Conservation (phyloP, 2,888 invertebrate genomes). For the Drosophila siamana region DNA sequence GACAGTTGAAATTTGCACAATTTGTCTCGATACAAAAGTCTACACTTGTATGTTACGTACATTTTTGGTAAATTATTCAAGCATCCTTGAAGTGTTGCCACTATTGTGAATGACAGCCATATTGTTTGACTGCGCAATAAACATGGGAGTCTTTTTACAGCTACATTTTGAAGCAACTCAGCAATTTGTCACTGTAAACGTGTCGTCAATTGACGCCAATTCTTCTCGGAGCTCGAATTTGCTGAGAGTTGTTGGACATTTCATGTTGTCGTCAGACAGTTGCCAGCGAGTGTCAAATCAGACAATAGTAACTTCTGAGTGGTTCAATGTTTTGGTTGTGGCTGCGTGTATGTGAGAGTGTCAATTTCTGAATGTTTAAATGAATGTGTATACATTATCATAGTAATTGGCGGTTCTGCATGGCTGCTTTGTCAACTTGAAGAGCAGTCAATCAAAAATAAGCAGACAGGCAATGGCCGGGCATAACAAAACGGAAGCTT, state of each 20-base stretch:
- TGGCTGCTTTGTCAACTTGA: slow-evolving; percentile 51
- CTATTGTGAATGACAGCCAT: background rate
- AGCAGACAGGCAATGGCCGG: slow-evolving; percentile 55
- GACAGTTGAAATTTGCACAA: background rate
- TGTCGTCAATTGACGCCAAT: slow-evolving; percentile 66
- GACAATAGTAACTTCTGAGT: slow-evolving; percentile 45
- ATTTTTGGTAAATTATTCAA: slow-evolving; percentile 1
- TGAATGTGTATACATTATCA: slow-evolving; percentile 49
- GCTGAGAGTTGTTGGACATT: slow-evolving; percentile 23
- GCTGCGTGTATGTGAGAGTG: background rate
- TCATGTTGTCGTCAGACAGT: slow-evolving; percentile 21
- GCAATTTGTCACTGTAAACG: slow-evolving; percentile 77
- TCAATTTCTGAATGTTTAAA: slow-evolving; percentile 36
- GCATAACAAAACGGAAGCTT: slow-evolving; percentile 76
- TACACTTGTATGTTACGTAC: background rate
- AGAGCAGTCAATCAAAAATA: slow-evolving; percentile 77
- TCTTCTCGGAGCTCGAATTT: slow-evolving; percentile 11
- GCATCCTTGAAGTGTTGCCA: background rate
- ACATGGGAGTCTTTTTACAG: slow-evolving; percentile 16
- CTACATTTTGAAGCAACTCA: slow-evolving; percentile 28
- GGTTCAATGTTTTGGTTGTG: background rate
- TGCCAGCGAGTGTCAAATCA: slow-evolving; percentile 50
- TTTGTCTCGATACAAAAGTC: slow-evolving; percentile 1
- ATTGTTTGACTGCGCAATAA: slow-evolving; percentile 38
- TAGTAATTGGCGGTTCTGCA: slow-evolving; percentile 62